These are phyloP conservation scores for Petrolisthes manimaculis DNA, from an alignment of 2,888 invertebrate genomes.

Conservation along the genomic window DNA sequence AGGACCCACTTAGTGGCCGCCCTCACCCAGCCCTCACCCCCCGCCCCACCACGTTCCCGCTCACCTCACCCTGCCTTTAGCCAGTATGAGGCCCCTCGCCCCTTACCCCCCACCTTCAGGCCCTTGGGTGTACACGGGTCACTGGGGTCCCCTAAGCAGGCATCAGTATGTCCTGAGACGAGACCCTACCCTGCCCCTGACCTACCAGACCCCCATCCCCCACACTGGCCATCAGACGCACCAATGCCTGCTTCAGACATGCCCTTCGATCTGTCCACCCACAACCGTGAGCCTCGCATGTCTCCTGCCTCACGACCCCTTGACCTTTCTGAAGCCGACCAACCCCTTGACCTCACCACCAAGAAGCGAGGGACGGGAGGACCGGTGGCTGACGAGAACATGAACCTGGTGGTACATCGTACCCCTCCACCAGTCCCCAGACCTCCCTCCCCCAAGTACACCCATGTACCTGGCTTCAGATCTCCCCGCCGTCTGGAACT, in stretches of 20 bases:
- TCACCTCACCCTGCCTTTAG: constrained; percentile 38
- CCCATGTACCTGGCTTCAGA: constrained; percentile 8
- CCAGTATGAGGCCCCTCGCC: constrained; percentile 30
- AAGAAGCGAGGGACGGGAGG: constrained; percentile 49
- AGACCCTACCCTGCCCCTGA: constrained; percentile 46
- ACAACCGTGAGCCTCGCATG: constrained; percentile 63
- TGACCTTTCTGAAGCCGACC: constrained; percentile 58
- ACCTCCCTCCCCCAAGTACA: constrained; percentile 34
- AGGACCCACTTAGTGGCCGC: constrained; percentile 43
- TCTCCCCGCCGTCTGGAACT: constrained; percentile 22
- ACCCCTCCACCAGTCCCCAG: constrained; percentile 32
- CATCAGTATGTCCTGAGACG: constrained; percentile 60
- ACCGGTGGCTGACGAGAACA: constrained; percentile 52
- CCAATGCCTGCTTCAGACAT: constrained; percentile 53
- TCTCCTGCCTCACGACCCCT: constrained; percentile 61
- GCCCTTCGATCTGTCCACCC: constrained; percentile 62
- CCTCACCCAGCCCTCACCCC: constrained; percentile 55
- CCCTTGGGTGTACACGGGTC: constrained; percentile 46
- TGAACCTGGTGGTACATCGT: constrained; percentile 45
- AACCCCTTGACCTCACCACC: constrained; percentile 59
- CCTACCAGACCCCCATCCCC: constrained; percentile 40
- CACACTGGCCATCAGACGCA: constrained; percentile 48
- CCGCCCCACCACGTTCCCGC: constrained; percentile 36
- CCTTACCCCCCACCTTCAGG: constrained; percentile 34
- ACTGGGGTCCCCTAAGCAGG: constrained; percentile 62